Percentiles rank a stretch among this genome's conserved stretches.
phyloP scores from a whole-genome alignment of 2,888 invertebrate species.

The Micropterix aruncella region DNA sequence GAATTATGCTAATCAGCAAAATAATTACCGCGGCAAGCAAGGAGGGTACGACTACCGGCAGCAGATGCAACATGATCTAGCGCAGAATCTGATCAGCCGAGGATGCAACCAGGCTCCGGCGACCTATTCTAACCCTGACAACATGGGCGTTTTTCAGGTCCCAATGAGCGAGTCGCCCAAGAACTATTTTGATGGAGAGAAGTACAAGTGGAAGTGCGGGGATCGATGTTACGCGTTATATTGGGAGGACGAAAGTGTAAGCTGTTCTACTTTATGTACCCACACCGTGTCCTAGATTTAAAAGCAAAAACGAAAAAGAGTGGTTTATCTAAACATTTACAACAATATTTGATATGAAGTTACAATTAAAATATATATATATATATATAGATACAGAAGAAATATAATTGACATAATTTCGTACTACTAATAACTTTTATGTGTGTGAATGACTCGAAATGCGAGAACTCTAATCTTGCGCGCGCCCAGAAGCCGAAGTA shows the following conservation, averaged over 20 bases:
- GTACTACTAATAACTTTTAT: too few species aligned
- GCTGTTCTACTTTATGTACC: too few species aligned
- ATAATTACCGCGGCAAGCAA: conserved; percentile 12
- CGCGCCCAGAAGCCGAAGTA: too few species aligned
- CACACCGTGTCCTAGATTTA: too few species aligned
- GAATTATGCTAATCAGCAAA: conserved; percentile 5
- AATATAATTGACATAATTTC: too few species aligned
- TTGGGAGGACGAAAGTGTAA: conserved; percentile 83
- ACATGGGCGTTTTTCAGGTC: conserved; percentile 35
- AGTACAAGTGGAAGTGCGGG: conserved; percentile 56
- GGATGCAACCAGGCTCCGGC: conserved; percentile 19
- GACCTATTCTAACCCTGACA: conserved; percentile 24
- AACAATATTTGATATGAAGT: too few species aligned
- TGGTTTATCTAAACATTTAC: too few species aligned
- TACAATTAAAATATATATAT: too few species aligned
- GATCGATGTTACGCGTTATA: conserved; percentile 82
- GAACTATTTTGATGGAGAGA: conserved; percentile 21
- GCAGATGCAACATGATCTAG: background rate
- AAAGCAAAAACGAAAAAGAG: too few species aligned
- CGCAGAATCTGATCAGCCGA: conserved; percentile 12
- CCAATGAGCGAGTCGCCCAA: conserved; percentile 36
- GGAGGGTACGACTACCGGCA: conserved; percentile 4
- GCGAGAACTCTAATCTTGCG: too few species aligned
- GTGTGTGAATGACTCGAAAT: too few species aligned
- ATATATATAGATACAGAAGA: too few species aligned